These are phyloP conservation scores for Ancistrus triradiatus DNA, from an alignment of 2,113 vertebrate genomes.

Conservation along the genomic window DNA sequence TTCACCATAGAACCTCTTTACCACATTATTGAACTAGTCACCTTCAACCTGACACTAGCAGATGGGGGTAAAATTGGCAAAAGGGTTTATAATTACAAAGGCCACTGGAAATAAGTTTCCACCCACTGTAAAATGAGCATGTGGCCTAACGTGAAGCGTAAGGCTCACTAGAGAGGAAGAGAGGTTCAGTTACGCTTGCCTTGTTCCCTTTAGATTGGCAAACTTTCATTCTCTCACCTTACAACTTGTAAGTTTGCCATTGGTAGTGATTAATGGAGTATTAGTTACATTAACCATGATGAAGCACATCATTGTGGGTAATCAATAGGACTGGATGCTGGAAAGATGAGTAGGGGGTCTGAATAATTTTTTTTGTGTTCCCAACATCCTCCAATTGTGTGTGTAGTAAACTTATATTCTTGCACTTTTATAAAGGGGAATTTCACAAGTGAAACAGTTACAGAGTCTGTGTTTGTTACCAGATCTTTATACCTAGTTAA, in stretches of 20 bases:
- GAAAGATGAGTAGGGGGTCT: constrained; percentile 8
- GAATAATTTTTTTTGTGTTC: background rate
- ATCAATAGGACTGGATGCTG: constrained; percentile 14
- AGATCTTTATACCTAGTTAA: too few species aligned
- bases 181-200: constrained; percentile 55
- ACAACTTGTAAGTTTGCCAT: constrained; percentile 42
- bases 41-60: constrained; percentile 69
- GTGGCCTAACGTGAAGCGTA: constrained; percentile 14
- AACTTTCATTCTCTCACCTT: constrained; percentile 55
- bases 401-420: background rate
- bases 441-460: too few species aligned
- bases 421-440: too few species aligned
- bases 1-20: constrained; percentile 67
- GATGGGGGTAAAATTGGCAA: constrained; percentile 59
- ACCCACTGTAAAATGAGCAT: constrained; percentile 53
- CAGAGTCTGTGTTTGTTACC: too few species aligned
- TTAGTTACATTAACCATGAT: constrained; percentile 32
- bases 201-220: constrained; percentile 49
- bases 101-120: constrained; percentile 62
- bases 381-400: background rate
- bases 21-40: constrained; percentile 65
- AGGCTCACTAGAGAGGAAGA: constrained; percentile 33
- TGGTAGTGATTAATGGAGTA: constrained; percentile 36
- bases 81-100: constrained; percentile 69
- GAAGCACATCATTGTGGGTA: constrained; percentile 17